phyloP scores from a whole-genome alignment of 2,888 invertebrate genomes.

The Thelaira solivaga region DNA sequence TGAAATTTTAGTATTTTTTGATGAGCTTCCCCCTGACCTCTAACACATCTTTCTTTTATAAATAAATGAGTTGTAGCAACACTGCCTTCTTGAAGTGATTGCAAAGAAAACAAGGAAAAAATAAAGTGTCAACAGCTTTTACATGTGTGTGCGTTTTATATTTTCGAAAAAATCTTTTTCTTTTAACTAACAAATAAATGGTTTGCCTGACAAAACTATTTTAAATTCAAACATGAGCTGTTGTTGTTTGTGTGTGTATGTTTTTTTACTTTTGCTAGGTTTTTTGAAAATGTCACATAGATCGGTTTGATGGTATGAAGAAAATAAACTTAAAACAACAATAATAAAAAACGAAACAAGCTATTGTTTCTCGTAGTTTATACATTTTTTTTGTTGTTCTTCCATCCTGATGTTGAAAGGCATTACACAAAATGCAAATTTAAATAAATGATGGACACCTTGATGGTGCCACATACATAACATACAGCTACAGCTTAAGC shows the following conservation, averaged over 20 bases:
- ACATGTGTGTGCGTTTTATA: background rate
- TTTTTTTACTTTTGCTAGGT: slow-evolving; percentile 2
- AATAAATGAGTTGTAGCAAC: no score
- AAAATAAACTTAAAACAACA: slow-evolving; percentile 28
- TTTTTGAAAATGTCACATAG: slow-evolving; percentile 56
- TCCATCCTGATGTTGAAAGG: slow-evolving; percentile 40
- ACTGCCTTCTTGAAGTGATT: no score
- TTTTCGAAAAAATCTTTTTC: background rate
- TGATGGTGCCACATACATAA: slow-evolving; percentile 61
- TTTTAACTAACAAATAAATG: background rate
- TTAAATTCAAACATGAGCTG: slow-evolving; percentile 44
- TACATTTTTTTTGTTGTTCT: background rate
- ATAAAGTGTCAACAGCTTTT: no score
- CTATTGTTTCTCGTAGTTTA: slow-evolving; percentile 44
- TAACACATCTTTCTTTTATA: no score
- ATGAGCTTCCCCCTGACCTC: no score
- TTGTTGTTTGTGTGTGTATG: background rate
- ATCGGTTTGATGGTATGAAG: slow-evolving; percentile 49
- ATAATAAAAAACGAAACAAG: slow-evolving; percentile 49
- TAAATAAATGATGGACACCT: slow-evolving; percentile 63
- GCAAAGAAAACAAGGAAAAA: no score
- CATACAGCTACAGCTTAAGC: slow-evolving; percentile 20
- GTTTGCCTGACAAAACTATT: slow-evolving; percentile 52
- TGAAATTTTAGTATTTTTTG: no score
- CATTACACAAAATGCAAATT: slow-evolving; percentile 57